Conservation (phyloP, 2,888 invertebrate species). For the Dicranocentrus wangi region DNA sequence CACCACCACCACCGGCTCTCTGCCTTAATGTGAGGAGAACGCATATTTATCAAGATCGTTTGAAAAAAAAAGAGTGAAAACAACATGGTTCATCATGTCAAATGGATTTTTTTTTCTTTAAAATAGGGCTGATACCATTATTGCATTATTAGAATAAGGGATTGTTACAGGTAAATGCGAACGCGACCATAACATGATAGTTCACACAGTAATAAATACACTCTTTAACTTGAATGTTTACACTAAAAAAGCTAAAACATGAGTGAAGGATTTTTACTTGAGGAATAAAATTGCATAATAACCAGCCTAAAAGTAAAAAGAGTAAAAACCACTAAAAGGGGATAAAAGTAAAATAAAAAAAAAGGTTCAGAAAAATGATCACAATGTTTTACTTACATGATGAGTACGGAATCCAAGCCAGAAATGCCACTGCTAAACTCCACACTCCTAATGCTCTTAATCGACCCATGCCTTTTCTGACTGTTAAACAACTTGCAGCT, state of each 20-base stretch:
- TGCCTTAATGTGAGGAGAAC: neutral
- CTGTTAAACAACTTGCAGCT: no score
- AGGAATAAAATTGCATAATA: constrained; percentile 1
- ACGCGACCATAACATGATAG: neutral
- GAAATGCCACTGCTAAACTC: constrained; percentile 49
- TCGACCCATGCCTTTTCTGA: constrained; percentile 54
- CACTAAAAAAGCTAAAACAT: no score
- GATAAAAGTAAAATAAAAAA: constrained; percentile 20
- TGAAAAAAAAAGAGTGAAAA: constrained; percentile 43
- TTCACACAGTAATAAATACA: constrained; percentile 10
- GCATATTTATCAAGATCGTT: neutral
- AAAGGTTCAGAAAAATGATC: no score
- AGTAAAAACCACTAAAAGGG: neutral
- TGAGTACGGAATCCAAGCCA: constrained; percentile 50
- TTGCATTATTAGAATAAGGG: neutral
- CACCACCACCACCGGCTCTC: neutral
- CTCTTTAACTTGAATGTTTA: neutral
- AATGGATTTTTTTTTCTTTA: neutral
- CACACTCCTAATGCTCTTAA: constrained; percentile 39
- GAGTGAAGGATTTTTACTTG: neutral
- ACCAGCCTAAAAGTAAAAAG: no score
- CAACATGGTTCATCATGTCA: constrained; percentile 10
- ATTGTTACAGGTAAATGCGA: neutral
- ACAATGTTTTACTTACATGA: constrained; percentile 48
- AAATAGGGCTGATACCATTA: neutral